These are phyloP conservation scores for Saxidomus purpurata DNA, from an alignment of 1,140 invertebrate species.

Conservation along the genomic window DNA sequence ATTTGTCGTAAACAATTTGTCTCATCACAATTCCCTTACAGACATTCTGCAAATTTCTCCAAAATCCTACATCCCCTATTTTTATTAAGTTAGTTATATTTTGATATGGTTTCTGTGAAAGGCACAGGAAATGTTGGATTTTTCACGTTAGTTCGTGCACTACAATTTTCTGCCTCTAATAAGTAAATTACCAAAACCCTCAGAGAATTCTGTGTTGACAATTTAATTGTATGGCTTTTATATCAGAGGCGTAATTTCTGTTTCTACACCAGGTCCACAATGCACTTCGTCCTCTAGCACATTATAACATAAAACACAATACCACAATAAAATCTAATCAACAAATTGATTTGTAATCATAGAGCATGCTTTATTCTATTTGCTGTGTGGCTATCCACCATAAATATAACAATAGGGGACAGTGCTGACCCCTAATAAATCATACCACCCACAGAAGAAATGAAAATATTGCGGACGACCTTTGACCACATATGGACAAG, in stretches of 20 bases:
- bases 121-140: slow-evolving; percentile 3
- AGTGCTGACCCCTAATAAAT: slow-evolving; percentile 54
- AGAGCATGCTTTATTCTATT: slow-evolving; percentile 53
- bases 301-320: slow-evolving; percentile 51
- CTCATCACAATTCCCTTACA: not conserved
- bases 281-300: not conserved
- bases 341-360: slow-evolving; percentile 54
- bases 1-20: slow-evolving; percentile 59
- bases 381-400: slow-evolving; percentile 43
- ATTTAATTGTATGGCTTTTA: slow-evolving; percentile 62
- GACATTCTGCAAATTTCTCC: slow-evolving; percentile 33
- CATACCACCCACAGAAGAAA: slow-evolving; percentile 37
- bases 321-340: slow-evolving; percentile 59
- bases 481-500: slow-evolving; percentile 34
- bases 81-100: slow-evolving; percentile 35
- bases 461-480: slow-evolving; percentile 50
- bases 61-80: slow-evolving; percentile 30
- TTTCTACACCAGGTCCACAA: not conserved
- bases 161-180: slow-evolving; percentile 24
- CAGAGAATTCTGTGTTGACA: slow-evolving; percentile 27
- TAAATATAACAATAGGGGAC: slow-evolving; percentile 66
- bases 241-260: slow-evolving; percentile 12
- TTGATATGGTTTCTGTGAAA: not conserved
- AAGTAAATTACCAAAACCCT: slow-evolving; percentile 59
- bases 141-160: not conserved